Evolutionary conservation across 2,888 invertebrate genomes (phyloP).

Genomic region (Lochmaea crataegi): DNA sequence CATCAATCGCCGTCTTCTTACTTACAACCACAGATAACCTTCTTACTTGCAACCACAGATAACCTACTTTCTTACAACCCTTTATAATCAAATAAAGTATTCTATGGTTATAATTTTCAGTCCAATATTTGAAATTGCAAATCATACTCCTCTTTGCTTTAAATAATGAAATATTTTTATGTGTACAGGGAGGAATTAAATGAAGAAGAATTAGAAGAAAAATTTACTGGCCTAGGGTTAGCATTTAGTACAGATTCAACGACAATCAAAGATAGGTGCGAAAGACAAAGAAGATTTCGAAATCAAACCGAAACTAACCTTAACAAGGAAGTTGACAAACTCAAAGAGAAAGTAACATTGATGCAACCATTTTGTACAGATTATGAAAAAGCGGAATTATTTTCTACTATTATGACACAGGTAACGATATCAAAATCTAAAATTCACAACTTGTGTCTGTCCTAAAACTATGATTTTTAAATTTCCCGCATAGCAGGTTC

Average conservation of each 20-base stretch:
- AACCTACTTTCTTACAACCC: too few relatives aligned
- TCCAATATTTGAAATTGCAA: too few relatives aligned
- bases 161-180: slow-evolving; percentile 38
- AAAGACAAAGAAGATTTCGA: slow-evolving; percentile 69
- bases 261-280: slow-evolving; percentile 68
- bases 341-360: slow-evolving; percentile 63
- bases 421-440: slow-evolving; percentile 44
- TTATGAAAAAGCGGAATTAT: slow-evolving; percentile 67
- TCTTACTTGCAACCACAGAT: too few relatives aligned
- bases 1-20: too few relatives aligned
- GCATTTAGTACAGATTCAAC: slow-evolving; percentile 72
- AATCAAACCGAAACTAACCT: slow-evolving; percentile 72
- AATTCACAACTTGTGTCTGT: too few relatives aligned
- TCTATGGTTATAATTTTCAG: too few relatives aligned
- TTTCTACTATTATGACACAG: slow-evolving; percentile 67
- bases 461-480: too few relatives aligned
- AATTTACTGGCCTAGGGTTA: slow-evolving; percentile 69
- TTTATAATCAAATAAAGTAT: too few relatives aligned
- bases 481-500: too few relatives aligned
- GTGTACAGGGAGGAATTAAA: slow-evolving; percentile 57
- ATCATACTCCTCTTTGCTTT: background rate
- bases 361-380: slow-evolving; percentile 67
- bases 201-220: slow-evolving; percentile 67
- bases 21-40: too few relatives aligned
- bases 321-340: slow-evolving; percentile 66